These are phyloP conservation scores for Lordiphosa fenestrarum DNA, from an alignment of 2,888 invertebrate species.

Conservation along the genomic window DNA sequence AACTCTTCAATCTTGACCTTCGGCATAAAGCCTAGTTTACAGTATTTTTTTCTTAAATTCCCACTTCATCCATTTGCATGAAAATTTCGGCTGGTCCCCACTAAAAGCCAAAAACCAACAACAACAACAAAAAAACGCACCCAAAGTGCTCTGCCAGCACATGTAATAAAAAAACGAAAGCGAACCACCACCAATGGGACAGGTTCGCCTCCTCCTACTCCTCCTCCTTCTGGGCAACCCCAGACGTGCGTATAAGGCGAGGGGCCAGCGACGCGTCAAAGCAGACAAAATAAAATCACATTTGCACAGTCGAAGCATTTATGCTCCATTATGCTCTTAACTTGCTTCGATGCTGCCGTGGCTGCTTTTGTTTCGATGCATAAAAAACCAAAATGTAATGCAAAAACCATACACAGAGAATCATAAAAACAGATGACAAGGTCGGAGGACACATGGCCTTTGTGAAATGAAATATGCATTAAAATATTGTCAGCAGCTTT, in stretches of 20 bases:
- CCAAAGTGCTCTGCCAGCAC: background rate
- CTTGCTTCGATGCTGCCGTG: constrained; percentile 26
- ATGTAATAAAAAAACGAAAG: background rate
- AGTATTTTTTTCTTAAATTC: background rate
- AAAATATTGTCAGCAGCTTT: background rate
- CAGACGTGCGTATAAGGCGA: constrained; percentile 27
- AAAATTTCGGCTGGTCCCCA: background rate
- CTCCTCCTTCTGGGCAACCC: constrained; percentile 9
- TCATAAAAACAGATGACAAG: constrained; percentile 15
- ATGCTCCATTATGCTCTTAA: constrained; percentile 70
- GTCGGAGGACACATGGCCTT: constrained; percentile 9
- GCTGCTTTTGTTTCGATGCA: constrained; percentile 46
- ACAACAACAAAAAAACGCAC: background rate
- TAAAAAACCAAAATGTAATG: constrained; percentile 43
- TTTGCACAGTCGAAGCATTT: constrained; percentile 63
- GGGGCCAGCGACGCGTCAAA: constrained; percentile 37
- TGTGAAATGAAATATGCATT: background rate
- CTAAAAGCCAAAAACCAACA: constrained; percentile 6
- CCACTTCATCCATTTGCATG: constrained; percentile 1
- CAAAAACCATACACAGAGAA: constrained; percentile 9
- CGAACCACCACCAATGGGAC: constrained; percentile 23
- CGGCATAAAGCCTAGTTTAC: background rate
- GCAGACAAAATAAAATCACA: constrained; percentile 60
- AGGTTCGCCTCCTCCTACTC: constrained; percentile 17
- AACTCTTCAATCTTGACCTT: too few relatives aligned